Conservation (phyloP, 2,888 invertebrate genomes). For the Drosophila tripunctata region DNA sequence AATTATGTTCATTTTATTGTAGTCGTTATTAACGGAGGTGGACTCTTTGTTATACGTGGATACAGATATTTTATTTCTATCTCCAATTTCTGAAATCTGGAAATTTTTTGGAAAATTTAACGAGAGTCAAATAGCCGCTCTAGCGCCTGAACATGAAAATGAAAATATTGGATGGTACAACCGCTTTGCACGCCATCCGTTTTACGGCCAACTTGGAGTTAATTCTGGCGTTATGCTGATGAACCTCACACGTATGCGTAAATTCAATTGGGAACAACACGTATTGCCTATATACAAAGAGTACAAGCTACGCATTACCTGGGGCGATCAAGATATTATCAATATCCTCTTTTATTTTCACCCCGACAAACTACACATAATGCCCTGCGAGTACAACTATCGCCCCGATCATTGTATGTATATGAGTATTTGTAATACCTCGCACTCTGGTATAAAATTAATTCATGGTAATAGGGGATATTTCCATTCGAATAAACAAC, state of each 20-base stretch:
- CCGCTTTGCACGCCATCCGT: constrained; percentile 97
- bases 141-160: constrained; percentile 96
- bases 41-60: constrained; percentile 96
- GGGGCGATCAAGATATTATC: constrained; percentile 98
- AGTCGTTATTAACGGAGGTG: constrained; percentile 90
- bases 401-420: constrained; percentile 99
- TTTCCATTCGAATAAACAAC: constrained; percentile 94
- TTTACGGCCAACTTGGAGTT: constrained; percentile 91
- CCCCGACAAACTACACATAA: constrained; percentile 91
- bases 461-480: constrained; percentile 95
- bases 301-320: constrained; percentile 94
- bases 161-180: constrained; percentile 98
- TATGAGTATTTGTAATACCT: constrained; percentile 91
- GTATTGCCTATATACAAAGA: constrained; percentile 93
- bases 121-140: constrained; percentile 92
- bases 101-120: constrained; percentile 92
- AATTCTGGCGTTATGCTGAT: constrained; percentile 99
- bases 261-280: constrained; percentile 93
- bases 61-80: constrained; percentile 94
- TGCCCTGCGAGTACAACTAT: constrained; percentile 95
- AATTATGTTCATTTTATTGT: constrained; percentile 3
- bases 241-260: constrained; percentile 96
- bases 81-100: constrained; percentile 93
- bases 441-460: constrained; percentile 89
- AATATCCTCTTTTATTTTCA: constrained; percentile 93